Base-by-base conservation (phyloP, 2,888 invertebrate genomes). In the Watsonalla cultraria region DNA sequence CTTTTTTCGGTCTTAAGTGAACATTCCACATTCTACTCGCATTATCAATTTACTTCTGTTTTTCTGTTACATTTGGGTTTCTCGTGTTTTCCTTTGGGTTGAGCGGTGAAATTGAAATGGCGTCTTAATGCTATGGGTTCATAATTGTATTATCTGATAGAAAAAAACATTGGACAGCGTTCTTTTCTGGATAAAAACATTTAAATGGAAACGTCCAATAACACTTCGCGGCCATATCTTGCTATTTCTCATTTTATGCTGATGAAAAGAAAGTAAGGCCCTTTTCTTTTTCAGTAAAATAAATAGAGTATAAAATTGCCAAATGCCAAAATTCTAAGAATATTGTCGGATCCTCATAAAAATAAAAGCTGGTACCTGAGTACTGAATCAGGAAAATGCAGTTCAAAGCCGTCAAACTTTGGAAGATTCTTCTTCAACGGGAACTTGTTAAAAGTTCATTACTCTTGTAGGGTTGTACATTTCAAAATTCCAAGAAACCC, bases 1-100 rank as follows among this genome's bases (percentile, higher is more conserved):
- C 55, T 54, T 59, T 52, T 60, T 58, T 54, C 37, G 37, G 8
- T 15, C 34, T 50, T 60, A 54, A 50, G 57, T 65, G 49, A 15
- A 13, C 52, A 57, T 59, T 55, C 47, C 35, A 39, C 48, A 13
- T 14, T 39, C 37, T 15, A 33, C 37, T 37, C 8, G 8, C 33
- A 37, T 49, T 49, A 39, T 49, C 49, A 49, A 49, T 49, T 42
- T 42, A 42, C 11, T 42, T 42, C 11, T 9, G 42, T 42, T 42
- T 42, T 11, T 42, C 42, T 11, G 42, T 42, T 42, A 42, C 42
- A 42, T 42, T 42, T 11, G 42, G 4, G 42, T 42, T 42, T 42
- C 42, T 42, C 42, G 42, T 42, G 42, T 11, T 42, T 42, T 42
- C 42, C 42, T 42, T 42, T 37, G 7, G 37, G 37, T 37, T 37